Percentiles rank a stretch among this genome's conserved stretches.
Evolutionary conservation across 2,797 vertebrate species (phyloP).

Genomic region (Halcyon smyrnensis): DNA sequence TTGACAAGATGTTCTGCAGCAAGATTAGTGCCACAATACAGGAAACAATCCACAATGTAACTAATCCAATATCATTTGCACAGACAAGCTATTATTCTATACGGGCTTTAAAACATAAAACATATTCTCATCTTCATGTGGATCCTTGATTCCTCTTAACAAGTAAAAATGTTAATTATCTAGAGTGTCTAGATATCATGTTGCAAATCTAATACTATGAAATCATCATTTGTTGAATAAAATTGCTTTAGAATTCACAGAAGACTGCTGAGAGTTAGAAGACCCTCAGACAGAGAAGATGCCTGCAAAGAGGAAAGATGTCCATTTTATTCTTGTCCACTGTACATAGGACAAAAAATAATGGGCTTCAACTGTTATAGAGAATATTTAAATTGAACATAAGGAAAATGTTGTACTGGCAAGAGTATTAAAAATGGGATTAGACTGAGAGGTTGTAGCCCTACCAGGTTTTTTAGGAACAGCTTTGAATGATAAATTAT

Average conservation of each 20-base stretch:
- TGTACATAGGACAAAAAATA: neutral
- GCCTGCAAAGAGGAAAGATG: neutral
- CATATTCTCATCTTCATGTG: neutral
- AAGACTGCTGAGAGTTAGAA: neutral
- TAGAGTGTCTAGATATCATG: neutral
- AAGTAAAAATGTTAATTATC: neutral
- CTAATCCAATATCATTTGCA: neutral
- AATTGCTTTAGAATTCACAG: neutral
- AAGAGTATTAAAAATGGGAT: neutral
- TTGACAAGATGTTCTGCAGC: neutral
- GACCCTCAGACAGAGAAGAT: neutral
- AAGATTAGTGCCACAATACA: neutral
- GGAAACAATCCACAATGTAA: neutral
- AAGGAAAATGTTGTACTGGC: neutral
- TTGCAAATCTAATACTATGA: neutral
- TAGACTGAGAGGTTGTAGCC: neutral
- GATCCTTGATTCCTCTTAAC: neutral
- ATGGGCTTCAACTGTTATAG: neutral
- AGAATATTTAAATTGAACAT: neutral
- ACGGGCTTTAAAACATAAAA: neutral
- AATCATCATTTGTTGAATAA: neutral
- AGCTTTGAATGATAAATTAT: constrained; percentile 38
- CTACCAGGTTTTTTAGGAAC: neutral
- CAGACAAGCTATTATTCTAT: neutral
- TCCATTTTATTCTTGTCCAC: neutral